These are phyloP conservation scores for Campoplex capitator DNA, from an alignment of 2,888 invertebrate species.

Conservation along the genomic window DNA sequence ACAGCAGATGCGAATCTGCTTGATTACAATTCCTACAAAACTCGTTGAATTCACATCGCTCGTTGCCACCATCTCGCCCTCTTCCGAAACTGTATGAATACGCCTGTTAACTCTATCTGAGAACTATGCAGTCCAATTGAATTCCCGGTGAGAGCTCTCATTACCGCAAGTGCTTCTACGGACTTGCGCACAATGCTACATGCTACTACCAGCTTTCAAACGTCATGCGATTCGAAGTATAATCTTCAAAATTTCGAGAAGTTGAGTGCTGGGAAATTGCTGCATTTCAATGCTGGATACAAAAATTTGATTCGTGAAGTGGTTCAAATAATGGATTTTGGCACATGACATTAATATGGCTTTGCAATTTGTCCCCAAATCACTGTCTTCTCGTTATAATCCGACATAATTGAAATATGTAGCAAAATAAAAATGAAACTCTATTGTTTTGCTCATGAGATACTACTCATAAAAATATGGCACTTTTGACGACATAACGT, in stretches of 20 bases:
- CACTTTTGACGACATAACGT: no score
- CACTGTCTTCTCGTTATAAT: no score
- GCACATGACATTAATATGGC: no score
- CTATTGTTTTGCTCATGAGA: no score
- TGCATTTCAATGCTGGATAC: not conserved
- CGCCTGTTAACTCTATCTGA: not conserved
- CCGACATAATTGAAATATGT: no score
- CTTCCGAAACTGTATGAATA: conserved; percentile 32
- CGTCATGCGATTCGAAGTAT: not conserved
- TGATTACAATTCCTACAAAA: conserved; percentile 73
- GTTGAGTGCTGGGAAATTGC: not conserved
- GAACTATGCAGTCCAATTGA: conserved; percentile 56
- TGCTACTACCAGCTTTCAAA: not conserved
- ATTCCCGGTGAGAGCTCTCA: conserved; percentile 50
- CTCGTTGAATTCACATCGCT: conserved; percentile 57
- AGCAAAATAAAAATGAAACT: no score
- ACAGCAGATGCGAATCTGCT: conserved; percentile 46
- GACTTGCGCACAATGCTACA: not conserved
- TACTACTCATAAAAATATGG: no score
- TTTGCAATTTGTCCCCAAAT: no score
- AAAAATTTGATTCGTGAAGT: no score
- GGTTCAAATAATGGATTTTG: no score
- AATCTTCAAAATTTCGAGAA: not conserved
- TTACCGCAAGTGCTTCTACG: conserved; percentile 54
- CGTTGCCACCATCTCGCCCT: conserved; percentile 18